Evolutionary conservation across 2,797 vertebrate genomes (phyloP), one percentile per base, ranked within the genome.

Genomic region (Lagodon rhomboides): DNA sequence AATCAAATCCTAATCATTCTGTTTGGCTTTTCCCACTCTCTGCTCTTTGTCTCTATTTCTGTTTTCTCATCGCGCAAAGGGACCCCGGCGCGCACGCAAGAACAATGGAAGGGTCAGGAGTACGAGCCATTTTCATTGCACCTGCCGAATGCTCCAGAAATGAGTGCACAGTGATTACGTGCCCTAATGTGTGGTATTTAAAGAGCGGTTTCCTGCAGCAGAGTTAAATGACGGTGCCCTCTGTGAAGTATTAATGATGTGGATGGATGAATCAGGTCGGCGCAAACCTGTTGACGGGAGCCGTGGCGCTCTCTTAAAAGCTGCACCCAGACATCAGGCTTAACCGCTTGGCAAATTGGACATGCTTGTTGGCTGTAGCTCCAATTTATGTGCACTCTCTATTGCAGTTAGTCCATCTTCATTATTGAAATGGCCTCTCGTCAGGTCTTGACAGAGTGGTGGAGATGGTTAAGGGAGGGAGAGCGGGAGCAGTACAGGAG

Each of bases 351-450:
- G 93, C 83, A 94, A 94, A 94, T 94, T 94, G 91, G 93, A 95
- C 91, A 93, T 94, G 93, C 93, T 93, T 90, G 89, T 93, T 94
- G 91, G 93, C 89, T 85, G 87, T 86, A 88, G 90, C 89, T 87
- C 85, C 91, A 91, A 93, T 93, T 92, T 93, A 94, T 93, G 91
- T 92, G 90, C 90, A 89, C 90, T 91, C 87, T 87, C 85, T 92
- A 92, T 94, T 92, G 90, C 93, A 94, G 93, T 91, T 92, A 92
- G 93, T 94, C 93, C 90, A 88, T 94, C 94, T 93, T 94, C 92
- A 93, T 94, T 94, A 94, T 91, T 91, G 84, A 93, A 94, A 93
- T 93, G 82, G 89, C 89, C 89, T 92, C 89, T 92, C 83, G 79
- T 94, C 90, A 88, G 85, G 89, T 91, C 87, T 87, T 91, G 89